Conservation (phyloP, 1,140 invertebrate species). For the Ericerus pela region DNA sequence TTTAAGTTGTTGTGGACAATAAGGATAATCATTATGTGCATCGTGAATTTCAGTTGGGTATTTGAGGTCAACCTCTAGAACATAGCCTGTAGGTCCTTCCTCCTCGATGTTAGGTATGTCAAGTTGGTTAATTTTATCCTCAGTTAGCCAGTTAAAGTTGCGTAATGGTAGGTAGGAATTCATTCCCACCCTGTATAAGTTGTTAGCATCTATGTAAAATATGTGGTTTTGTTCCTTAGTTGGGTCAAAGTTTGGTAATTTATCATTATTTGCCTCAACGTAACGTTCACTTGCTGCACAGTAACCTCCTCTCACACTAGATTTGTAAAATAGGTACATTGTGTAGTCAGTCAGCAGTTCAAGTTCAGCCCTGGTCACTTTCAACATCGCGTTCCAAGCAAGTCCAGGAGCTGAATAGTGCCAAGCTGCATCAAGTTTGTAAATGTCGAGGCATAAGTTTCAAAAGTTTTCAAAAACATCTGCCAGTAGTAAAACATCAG, state of each 20-base stretch:
- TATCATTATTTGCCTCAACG: conserved; percentile 34
- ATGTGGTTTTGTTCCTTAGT: conserved; percentile 28
- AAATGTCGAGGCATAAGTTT: conserved; percentile 31
- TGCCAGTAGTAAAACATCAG: conserved; percentile 30
- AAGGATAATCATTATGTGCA: conserved; percentile 35
- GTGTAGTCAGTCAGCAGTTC: conserved; percentile 35
- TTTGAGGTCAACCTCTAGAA: conserved; percentile 34
- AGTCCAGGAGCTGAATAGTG: conserved; percentile 31
- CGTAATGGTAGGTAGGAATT: conserved; percentile 30
- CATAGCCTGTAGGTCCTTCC: conserved; percentile 33
- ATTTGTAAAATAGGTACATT: conserved; percentile 31
- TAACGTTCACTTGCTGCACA: conserved; percentile 28
- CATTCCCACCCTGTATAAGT: conserved; percentile 39
- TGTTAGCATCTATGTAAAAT: conserved; percentile 37
- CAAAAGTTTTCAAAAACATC: conserved; percentile 30
- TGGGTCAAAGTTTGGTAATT: conserved; percentile 31
- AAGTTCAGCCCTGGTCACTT: conserved; percentile 30
- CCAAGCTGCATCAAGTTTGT: conserved; percentile 13
- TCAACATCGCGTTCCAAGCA: conserved; percentile 32
- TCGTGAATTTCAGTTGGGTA: conserved; percentile 34
- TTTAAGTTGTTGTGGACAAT: conserved; percentile 29
- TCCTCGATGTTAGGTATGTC: conserved; percentile 22
- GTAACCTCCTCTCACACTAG: conserved; percentile 23
- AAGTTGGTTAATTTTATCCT: conserved; percentile 26
- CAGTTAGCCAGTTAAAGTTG: conserved; percentile 33